Evolutionary conservation across 2,797 vertebrate species (phyloP).

Genomic region (Hydrophis major): DNA sequence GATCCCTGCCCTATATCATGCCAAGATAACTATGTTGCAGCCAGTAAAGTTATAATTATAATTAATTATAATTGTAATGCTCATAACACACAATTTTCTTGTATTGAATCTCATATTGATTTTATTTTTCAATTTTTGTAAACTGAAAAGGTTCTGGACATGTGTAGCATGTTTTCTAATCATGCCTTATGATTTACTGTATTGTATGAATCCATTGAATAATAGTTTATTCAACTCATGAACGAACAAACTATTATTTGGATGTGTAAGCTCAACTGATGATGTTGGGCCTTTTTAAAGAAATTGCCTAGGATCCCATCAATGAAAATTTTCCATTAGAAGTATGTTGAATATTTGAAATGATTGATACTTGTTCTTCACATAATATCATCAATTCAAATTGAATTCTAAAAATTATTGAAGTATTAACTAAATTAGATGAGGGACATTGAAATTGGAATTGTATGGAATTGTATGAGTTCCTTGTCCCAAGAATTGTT

Average conservation of each 20-base stretch:
- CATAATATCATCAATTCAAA: background rate
- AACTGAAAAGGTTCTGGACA: background rate
- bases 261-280: background rate
- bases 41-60: background rate
- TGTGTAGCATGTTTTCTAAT: background rate
- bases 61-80: background rate
- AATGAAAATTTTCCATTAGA: background rate
- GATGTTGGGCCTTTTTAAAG: background rate
- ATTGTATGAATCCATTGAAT: background rate
- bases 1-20: background rate
- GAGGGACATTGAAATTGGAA: background rate
- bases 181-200: background rate
- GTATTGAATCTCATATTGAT: background rate
- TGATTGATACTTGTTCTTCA: background rate
- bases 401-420: background rate
- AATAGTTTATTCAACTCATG: background rate
- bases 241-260: background rate
- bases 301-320: background rate
- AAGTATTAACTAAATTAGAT: background rate
- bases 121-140: background rate
- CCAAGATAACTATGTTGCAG: background rate
- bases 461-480: background rate
- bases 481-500: background rate
- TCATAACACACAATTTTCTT: background rate
- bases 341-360: background rate